Percentiles rank a stretch among this genome's conserved stretches.
phyloP scores from a whole-genome alignment of 2,888 invertebrate genomes.

The Netelia fuscicornis region DNA sequence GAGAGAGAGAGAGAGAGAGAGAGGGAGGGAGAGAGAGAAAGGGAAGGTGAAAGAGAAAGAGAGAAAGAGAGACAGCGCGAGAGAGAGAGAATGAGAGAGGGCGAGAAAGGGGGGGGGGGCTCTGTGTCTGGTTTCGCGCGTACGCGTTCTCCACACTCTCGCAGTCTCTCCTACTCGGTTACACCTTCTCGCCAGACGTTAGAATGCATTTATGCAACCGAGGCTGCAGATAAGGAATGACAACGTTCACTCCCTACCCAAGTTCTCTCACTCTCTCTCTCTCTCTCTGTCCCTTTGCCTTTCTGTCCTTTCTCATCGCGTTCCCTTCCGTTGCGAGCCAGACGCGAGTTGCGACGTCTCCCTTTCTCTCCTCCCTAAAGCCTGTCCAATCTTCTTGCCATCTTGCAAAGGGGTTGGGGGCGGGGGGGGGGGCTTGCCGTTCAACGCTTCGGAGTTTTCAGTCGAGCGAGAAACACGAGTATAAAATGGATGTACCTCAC shows the following conservation, averaged over 20 bases:
- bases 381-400: conserved; percentile 47
- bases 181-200: conserved; percentile 18
- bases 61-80: not conserved
- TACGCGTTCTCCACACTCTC: not conserved
- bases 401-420: not conserved
- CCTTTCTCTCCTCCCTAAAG: not conserved
- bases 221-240: conserved; percentile 59
- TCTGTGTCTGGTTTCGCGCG: not conserved
- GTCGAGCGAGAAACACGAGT: no score
- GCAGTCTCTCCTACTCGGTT: no score
- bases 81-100: no score
- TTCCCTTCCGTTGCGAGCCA: not conserved
- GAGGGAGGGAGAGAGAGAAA: no score
- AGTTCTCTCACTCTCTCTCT: conserved; percentile 4
- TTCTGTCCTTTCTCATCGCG: conserved; percentile 15
- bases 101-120: not conserved
- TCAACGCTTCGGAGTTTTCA: no score
- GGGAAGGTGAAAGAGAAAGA: conserved; percentile 17
- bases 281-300: not conserved
- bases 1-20: conserved; percentile 9
- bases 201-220: conserved; percentile 60
- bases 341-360: conserved; percentile 4
- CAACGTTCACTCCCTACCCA: conserved; percentile 34
- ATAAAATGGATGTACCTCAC: no score
- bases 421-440: not conserved